Evolutionary conservation across 23 tunicate species (phyloP).

Genomic region (Botrylloides violaceus): DNA sequence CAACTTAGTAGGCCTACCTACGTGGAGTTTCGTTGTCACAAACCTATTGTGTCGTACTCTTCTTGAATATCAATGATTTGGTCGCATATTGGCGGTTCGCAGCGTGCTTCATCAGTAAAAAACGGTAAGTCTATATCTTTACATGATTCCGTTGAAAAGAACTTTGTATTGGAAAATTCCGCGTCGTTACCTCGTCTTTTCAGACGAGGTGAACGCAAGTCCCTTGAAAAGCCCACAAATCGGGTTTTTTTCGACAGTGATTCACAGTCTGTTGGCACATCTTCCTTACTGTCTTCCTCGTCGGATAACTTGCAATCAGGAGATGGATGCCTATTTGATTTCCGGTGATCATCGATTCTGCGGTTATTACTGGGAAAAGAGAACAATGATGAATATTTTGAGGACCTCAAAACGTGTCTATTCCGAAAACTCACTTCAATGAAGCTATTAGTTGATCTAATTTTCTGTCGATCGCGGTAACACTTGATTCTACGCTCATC

Average conservation of each 20-base stretch:
- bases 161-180: background rate
- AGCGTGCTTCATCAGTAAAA: background rate
- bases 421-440: background rate
- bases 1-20: too few relatives aligned
- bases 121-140: background rate
- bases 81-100: too few relatives aligned
- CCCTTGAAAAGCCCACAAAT: background rate
- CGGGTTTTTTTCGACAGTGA: background rate
- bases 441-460: background rate
- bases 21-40: too few relatives aligned
- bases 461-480: background rate
- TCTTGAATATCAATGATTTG: too few relatives aligned
- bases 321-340: too few relatives aligned
- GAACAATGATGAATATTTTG: background rate
- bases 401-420: too few relatives aligned
- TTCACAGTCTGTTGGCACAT: too few relatives aligned
- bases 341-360: background rate
- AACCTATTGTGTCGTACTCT: too few relatives aligned
- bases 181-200: background rate
- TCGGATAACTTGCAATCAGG: too few relatives aligned
- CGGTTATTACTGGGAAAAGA: too few relatives aligned
- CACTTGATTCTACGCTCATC: slow-evolving; percentile 4
- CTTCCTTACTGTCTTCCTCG: too few relatives aligned
- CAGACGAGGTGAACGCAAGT: background rate
- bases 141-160: background rate